Conservation (phyloP, 2,113 vertebrate species). For the Notiomystis cincta region DNA sequence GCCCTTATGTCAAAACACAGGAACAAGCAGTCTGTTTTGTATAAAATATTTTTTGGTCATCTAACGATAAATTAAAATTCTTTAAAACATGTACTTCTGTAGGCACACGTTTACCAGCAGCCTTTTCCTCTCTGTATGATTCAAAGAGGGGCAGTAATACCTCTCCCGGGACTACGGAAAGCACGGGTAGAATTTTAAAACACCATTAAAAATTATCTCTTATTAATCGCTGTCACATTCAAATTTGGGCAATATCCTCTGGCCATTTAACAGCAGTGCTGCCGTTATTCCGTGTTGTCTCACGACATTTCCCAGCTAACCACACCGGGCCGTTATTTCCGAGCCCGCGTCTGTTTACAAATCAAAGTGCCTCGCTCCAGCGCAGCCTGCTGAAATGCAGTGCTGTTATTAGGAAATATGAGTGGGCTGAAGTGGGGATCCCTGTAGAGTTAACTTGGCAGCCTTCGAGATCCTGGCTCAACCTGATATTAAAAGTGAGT, state of each 20-base stretch:
- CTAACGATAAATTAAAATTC: slow-evolving; percentile 64
- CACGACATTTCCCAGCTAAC: not conserved
- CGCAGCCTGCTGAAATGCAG: slow-evolving; percentile 59
- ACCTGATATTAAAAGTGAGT: slow-evolving; percentile 81
- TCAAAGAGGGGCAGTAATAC: slow-evolving; percentile 9
- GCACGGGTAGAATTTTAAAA: not conserved
- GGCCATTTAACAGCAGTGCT: not conserved
- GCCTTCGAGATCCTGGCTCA: slow-evolving; percentile 67
- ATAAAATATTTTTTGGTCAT: slow-evolving; percentile 44
- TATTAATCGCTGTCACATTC: not conserved
- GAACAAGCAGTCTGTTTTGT: slow-evolving; percentile 55
- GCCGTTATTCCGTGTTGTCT: not conserved
- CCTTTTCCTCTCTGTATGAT: not conserved
- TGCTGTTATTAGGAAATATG: slow-evolving; percentile 77
- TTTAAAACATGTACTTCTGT: slow-evolving; percentile 45
- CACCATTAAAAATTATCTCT: slow-evolving; percentile 27
- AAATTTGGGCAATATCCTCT: slow-evolving; percentile 4
- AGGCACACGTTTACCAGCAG: slow-evolving; percentile 5
- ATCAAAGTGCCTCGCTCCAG: slow-evolving; percentile 65
- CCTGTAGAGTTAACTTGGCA: slow-evolving; percentile 79
- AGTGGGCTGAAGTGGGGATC: slow-evolving; percentile 78
- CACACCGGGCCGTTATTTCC: slow-evolving; percentile 31
- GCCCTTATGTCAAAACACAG: slow-evolving; percentile 69
- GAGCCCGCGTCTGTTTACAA: slow-evolving; percentile 69
- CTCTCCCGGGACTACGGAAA: not conserved